These are phyloP conservation scores for Periparus ater DNA, from an alignment of 2,797 vertebrate species.

Conservation along the genomic window DNA sequence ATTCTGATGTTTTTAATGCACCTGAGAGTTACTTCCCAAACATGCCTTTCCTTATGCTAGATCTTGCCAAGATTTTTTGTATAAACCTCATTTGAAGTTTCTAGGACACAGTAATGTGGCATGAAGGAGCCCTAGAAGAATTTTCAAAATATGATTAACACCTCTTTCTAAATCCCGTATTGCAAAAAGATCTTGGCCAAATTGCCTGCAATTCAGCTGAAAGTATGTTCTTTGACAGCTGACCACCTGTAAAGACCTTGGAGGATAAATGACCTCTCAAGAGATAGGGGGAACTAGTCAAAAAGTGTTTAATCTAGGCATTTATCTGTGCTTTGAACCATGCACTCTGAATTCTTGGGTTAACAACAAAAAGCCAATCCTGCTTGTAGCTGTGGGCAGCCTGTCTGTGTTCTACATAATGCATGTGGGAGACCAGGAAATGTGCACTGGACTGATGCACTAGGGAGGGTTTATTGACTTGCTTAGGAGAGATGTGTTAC, in stretches of 20 bases:
- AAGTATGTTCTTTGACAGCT: conserved; percentile 27
- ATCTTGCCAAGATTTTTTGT: conserved; percentile 60
- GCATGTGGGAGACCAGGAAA: neutral
- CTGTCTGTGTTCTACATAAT: neutral
- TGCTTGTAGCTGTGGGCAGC: neutral
- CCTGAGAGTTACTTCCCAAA: conserved; percentile 53
- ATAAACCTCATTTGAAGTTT: conserved; percentile 48
- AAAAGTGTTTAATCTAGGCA: neutral
- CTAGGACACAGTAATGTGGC: neutral
- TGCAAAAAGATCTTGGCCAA: neutral
- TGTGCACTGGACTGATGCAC: neutral
- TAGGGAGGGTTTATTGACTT: neutral
- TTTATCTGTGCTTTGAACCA: conserved; percentile 25
- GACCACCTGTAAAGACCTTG: conserved; percentile 11
- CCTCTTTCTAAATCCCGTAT: conserved; percentile 5
- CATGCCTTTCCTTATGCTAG: conserved; percentile 6
- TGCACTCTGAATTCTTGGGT: neutral
- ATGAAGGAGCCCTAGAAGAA: conserved; percentile 29
- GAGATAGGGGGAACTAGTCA: neutral
- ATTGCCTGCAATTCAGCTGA: conserved; percentile 6
- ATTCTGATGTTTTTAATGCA: conserved; percentile 11
- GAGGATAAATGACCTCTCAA: neutral
- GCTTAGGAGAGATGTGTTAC: neutral
- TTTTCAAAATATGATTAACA: conserved; percentile 23
- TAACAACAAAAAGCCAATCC: neutral